Conservation (phyloP, 2,888 invertebrate species). For the Anoncus sp. region DNA sequence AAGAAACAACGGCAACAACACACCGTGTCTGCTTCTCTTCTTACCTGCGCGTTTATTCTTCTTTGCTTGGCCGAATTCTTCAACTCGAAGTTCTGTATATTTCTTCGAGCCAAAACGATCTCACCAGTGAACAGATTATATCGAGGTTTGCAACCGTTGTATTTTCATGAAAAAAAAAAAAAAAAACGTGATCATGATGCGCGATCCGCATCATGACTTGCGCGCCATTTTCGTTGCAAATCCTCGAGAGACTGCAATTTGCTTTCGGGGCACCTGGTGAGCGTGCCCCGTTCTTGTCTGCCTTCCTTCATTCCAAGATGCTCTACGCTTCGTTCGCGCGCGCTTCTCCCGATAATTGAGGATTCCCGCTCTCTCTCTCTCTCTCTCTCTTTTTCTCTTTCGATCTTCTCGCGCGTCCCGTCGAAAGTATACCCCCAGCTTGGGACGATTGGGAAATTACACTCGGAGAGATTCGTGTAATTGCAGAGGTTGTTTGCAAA, state of each 20-base stretch:
- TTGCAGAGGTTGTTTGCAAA: conserved; percentile 63
- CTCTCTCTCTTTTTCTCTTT: too few relatives aligned
- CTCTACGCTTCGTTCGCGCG: conserved; percentile 19
- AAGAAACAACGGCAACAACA: conserved; percentile 18
- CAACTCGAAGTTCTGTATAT: background rate
- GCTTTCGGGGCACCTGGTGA: conserved; percentile 69
- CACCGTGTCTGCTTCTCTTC: conserved; percentile 9
- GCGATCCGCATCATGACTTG: conserved; percentile 58
- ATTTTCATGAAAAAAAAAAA: conserved; percentile 38
- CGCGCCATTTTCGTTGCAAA: conserved; percentile 71
- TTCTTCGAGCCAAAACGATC: conserved; percentile 6
- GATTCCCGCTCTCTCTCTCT: too few relatives aligned
- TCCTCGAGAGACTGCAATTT: conserved; percentile 74
- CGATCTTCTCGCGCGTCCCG: conserved; percentile 37
- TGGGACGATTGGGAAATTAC: conserved; percentile 58
- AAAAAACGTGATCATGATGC: conserved; percentile 49
- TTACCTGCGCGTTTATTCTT: conserved; percentile 5
- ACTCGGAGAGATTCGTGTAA: conserved; percentile 62
- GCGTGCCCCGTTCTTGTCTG: conserved; percentile 63
- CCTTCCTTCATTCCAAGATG: conserved; percentile 35
- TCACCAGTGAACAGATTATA: conserved; percentile 1
- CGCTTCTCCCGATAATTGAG: conserved; percentile 62
- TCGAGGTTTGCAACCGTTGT: conserved; percentile 12
- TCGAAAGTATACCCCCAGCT: conserved; percentile 14
- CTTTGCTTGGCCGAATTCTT: conserved; percentile 11